Evolutionary conservation across 2,888 invertebrate species (phyloP), one percentile per base, ranked within the genome.

Genomic region (Caenorhabditis doughertyi): DNA sequence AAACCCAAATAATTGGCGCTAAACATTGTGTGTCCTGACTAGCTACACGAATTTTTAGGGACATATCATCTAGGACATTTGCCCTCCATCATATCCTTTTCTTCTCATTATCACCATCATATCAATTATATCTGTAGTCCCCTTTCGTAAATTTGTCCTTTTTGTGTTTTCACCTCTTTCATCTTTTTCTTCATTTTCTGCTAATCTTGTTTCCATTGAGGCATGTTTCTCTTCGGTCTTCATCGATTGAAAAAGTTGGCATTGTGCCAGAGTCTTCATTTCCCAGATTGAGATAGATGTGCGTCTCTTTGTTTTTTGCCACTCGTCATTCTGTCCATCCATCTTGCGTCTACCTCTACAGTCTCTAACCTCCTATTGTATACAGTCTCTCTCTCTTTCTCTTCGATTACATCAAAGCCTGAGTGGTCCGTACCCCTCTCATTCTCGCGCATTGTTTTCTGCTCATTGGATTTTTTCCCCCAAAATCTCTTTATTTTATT

Each of bases 1-100:
- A 68, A 76, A 68, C 68, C 76, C 67, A 76, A 74, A 56, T 74
- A 58, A 71, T 71, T 58, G 74, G 58, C 53, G 67, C 64, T 65
- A 65, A 65, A 29, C 47, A 47, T 27, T 47, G 42, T 60, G 64
- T 64, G 64, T 64, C 35, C 65, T 65, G 65, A 51, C 51, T 51
- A 25, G 53, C 58, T 70, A 35, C 55, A 55, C 25, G 51, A 9
- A n/a, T 42, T 39, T 39, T 35, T 53, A 35, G 16, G 11, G 5
- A 39, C 9, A 39, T 1, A 18, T 18, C 32, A 25, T 62, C 53
- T 68, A 70, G 70, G 70, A 49, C 70, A 74, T 32, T 35, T 76
- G 81, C 70, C 64, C 71, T 79, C 71, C 65, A 27, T 11, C n/a
- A 32, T 65, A 32, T 32, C 23, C 4, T 18, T 18, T 32, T 65